Evolutionary conservation across 2,797 vertebrate genomes (phyloP), one percentile per base, ranked within the genome.

Genomic region (Darevskia mixta): DNA sequence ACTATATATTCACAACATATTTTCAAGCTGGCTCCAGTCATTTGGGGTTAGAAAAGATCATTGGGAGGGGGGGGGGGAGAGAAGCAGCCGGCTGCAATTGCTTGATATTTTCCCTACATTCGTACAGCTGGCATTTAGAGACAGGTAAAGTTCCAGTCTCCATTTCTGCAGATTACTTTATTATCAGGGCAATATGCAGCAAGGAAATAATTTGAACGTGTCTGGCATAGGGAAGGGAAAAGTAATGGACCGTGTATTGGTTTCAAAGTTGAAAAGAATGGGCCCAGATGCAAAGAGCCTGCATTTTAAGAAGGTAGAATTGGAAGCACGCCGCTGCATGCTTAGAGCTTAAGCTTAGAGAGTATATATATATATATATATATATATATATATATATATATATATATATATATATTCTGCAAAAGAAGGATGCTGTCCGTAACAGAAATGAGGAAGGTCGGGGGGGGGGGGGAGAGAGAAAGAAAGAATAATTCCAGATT

Each of bases 11-110:
- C 90, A 92, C 66, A 87, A 86, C 61, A 6, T 92, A 90, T 90
- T 95, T 92, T 94, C 91, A 91, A 86, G 84, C 91, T 8, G 93
- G 91, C 79, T 89, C 25, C 69, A 87, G 80, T 86, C 95, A 94
- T 90, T 93, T 61, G 90, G 91, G 88, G 35, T 84, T 89, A 92
- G 90, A 82, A 90, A 91, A 92, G 92, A 87, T 79, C 90, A 85
- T 82, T 87, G 82, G 83, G 49, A 1, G 49, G 49, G 15, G 49
- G 13, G 49, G 49, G 15, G 35, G 35, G 35, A 3, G 35, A 35
- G 35, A 77, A 83, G 35, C 18, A 89, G 78, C 76, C 29, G 82
- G 83, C 72, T 90, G 45, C 87, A 92, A 66, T 4, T 3, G 78
- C 79, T 87, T 38, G 58, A 79, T 89, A 92, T 88, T 85, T 45